Base-by-base conservation (phyloP, 2,113 vertebrate genomes). In the Cariama cristata region DNA sequence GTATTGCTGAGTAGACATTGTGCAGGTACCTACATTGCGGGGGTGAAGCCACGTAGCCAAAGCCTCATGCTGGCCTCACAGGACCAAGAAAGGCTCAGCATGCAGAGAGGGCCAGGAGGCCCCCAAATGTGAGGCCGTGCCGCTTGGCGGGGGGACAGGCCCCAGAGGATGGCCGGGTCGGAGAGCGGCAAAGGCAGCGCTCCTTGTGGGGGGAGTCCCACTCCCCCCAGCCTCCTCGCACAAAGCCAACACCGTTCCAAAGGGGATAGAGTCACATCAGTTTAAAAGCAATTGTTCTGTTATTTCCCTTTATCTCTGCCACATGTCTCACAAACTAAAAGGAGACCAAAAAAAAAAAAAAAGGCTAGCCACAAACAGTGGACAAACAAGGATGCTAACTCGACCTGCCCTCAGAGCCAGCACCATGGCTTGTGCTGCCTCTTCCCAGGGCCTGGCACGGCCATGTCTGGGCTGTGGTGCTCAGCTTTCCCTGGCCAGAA, bases 211-310 rank as follows among this genome's bases (percentile, higher is more conserved):
- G 21, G 12, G 26, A 12, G 23, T 40, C 42, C 62, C 14, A 4
- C 16, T 53, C 5, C 49, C 63, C 58, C 22, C 9, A 0, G 5
- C 28, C 24, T 68, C 28, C n/a, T 69, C 40, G 6, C 40, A 28
- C 42, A 80, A 28, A 68, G 16, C n/a, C 22, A 42, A 4, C 11
- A 4, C 8, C 2, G 10, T 33, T 62, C 30, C 47, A 45, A 30
- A 75, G 11, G 33, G 28, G 60, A 45, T 14, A 9, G 60, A 27
- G n/a, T 28, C 21, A 1, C 5, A 38, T 0, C 0, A 38, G 13
- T 73, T 84, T 44, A 33, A 58, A 95, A 82, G 20, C 14, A 4
- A 21, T 72, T 69, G 21, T 2, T 73, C 33, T 67, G 73, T 52
- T 28, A 17, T 79, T 86, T 86, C 67, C 67, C 26, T 52, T 79